Evolutionary conservation across 2,113 vertebrate genomes (phyloP).

Genomic region (Oceanodroma tethys): DNA sequence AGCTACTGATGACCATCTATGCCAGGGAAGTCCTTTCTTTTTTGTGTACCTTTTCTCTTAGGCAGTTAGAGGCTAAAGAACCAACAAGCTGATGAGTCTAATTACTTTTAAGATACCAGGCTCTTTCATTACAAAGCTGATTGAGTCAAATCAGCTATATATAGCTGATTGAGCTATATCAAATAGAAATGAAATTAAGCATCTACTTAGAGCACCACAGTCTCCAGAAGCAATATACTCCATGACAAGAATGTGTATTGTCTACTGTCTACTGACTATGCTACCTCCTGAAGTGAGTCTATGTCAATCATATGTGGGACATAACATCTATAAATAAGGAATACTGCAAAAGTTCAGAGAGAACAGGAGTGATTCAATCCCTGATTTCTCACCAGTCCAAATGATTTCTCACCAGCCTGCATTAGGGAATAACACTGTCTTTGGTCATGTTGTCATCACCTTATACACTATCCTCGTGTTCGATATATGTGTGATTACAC

Average conservation of each 20-base stretch:
- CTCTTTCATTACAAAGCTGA: neutral
- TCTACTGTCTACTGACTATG: neutral
- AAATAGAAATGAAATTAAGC: neutral
- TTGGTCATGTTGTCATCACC: neutral
- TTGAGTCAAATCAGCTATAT: neutral
- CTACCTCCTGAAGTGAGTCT: neutral
- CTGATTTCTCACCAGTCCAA: neutral
- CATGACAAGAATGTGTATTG: neutral
- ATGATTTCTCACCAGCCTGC: accelerated
- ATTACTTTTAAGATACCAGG: neutral
- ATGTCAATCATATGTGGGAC: neutral
- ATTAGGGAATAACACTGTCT: neutral
- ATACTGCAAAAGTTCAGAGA: neutral
- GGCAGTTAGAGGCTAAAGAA: neutral
- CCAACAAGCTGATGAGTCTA: neutral
- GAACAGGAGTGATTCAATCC: neutral
- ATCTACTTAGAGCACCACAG: neutral
- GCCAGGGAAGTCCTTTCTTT: neutral
- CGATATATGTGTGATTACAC: neutral
- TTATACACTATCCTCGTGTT: neutral
- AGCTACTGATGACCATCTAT: neutral
- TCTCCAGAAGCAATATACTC: neutral
- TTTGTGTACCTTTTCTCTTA: neutral
- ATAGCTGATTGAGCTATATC: neutral
- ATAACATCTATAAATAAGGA: neutral